Conservation (phyloP, 2,888 invertebrate species). For the Strigamia transsilvanica region DNA sequence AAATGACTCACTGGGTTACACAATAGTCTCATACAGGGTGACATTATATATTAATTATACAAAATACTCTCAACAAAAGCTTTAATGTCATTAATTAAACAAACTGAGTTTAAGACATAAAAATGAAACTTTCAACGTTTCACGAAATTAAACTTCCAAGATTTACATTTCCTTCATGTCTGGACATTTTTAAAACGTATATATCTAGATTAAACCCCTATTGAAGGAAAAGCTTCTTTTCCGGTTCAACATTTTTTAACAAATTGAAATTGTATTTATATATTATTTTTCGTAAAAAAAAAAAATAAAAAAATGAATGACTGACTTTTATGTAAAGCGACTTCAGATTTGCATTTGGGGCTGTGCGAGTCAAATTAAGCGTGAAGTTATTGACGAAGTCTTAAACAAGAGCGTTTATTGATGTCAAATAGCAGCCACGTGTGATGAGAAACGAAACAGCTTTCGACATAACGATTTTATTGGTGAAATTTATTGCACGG, state of each 20-base stretch:
- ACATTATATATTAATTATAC: too few species aligned
- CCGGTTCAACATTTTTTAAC: background rate
- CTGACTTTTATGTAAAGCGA: background rate
- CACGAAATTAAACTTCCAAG: too few species aligned
- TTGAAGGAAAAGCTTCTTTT: background rate
- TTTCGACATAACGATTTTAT: slow-evolving; percentile 44
- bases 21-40: too few species aligned
- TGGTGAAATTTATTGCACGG: slow-evolving; percentile 38
- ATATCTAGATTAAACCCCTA: background rate
- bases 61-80: too few species aligned
- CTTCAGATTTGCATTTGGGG: slow-evolving; percentile 1
- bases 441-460: slow-evolving; percentile 34
- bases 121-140: too few species aligned
- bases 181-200: background rate
- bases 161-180: too few species aligned
- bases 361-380: slow-evolving; percentile 36
- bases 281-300: background rate
- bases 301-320: background rate
- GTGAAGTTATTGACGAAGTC: slow-evolving; percentile 26
- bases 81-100: background rate
- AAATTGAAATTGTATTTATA: background rate
- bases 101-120: background rate
- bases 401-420: slow-evolving; percentile 42
- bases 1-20: too few species aligned
- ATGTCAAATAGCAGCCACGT: slow-evolving; percentile 30